A percentile compares a stretch with the other conserved stretches of the same genome.
These are phyloP conservation scores for Tupaia chinensis DNA, from an alignment of 2,113 vertebrate species.

Conservation along the genomic window DNA sequence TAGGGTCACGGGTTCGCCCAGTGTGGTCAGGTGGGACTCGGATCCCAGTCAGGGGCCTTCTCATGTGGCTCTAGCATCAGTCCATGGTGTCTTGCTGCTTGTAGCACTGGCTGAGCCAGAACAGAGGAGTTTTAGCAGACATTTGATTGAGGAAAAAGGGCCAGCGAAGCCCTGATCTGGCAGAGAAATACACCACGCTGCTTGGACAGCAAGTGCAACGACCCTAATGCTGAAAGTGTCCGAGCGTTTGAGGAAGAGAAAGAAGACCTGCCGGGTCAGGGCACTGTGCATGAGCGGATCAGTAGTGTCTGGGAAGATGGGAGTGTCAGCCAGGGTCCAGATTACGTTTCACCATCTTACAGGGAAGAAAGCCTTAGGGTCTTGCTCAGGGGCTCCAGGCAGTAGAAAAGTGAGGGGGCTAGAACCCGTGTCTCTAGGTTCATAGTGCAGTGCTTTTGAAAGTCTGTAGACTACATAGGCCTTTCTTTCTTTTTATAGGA, in stretches of 20 bases:
- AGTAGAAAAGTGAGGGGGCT: constrained; percentile 24
- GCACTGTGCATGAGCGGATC: not conserved
- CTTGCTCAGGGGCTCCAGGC: constrained; percentile 58
- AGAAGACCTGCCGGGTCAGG: constrained; percentile 57
- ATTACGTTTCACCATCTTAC: not conserved
- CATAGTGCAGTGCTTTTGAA: constrained; percentile 65
- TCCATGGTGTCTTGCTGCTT: too few species aligned
- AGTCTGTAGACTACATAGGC: constrained; percentile 46
- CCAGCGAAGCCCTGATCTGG: constrained; percentile 69
- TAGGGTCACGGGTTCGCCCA: too few species aligned
- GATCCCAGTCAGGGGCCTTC: too few species aligned
- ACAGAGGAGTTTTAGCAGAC: constrained; percentile 48
- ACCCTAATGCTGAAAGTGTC: constrained; percentile 68
- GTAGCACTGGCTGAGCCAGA: too few species aligned
- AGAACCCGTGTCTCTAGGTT: constrained; percentile 33
- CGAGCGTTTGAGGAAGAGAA: constrained; percentile 68
- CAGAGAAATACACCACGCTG: not conserved
- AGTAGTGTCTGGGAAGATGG: constrained; percentile 5
- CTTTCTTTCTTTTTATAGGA: constrained; percentile 74
- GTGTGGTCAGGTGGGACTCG: too few species aligned
- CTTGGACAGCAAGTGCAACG: not conserved
- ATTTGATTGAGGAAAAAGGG: constrained; percentile 58
- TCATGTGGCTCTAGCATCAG: too few species aligned
- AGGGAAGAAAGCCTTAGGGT: constrained; percentile 57
- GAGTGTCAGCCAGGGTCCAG: constrained; percentile 23